A percentile compares a stretch with the other conserved stretches of the same genome.
Evolutionary conservation across 2,888 invertebrate genomes (phyloP).

Genomic region (Hermaeophaga mercurialis): DNA sequence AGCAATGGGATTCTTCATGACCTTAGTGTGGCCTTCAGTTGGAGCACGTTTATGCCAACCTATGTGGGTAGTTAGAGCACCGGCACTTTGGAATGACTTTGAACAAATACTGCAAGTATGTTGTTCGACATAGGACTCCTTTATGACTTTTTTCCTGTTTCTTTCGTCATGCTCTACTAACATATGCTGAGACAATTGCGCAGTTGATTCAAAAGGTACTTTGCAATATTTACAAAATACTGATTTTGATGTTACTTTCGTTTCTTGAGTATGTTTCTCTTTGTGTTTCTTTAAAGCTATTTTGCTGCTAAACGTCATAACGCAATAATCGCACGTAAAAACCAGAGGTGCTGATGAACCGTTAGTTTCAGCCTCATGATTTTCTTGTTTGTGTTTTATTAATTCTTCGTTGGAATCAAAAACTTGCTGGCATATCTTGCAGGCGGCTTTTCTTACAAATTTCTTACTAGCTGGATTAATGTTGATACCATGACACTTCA

Average conservation of each 20-base stretch:
- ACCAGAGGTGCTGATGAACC: constrained; percentile 35
- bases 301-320: constrained; percentile 55
- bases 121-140: constrained; percentile 32
- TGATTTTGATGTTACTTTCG: constrained; percentile 20
- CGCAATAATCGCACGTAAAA: constrained; percentile 57
- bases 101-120: constrained; percentile 69
- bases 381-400: constrained; percentile 63
- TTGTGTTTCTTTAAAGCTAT: constrained; percentile 56
- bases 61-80: constrained; percentile 67
- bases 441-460: constrained; percentile 58
- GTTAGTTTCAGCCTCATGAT: constrained; percentile 45
- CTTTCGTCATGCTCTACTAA: constrained; percentile 47
- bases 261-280: constrained; percentile 45
- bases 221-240: constrained; percentile 53
- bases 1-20: constrained; percentile 38
- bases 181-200: constrained; percentile 50
- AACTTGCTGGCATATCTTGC: constrained; percentile 69
- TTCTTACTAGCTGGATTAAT: constrained; percentile 47
- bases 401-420: constrained; percentile 62
- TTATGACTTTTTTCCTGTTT: constrained; percentile 35
- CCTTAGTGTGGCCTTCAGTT: constrained; percentile 48
- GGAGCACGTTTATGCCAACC: constrained; percentile 64
- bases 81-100: constrained; percentile 64
- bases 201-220: constrained; percentile 45
- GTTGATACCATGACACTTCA: constrained; percentile 59